These are phyloP conservation scores for Astreopora myriophthalma DNA, from an alignment of 64 coral and sea anemone species.

Conservation along the genomic window DNA sequence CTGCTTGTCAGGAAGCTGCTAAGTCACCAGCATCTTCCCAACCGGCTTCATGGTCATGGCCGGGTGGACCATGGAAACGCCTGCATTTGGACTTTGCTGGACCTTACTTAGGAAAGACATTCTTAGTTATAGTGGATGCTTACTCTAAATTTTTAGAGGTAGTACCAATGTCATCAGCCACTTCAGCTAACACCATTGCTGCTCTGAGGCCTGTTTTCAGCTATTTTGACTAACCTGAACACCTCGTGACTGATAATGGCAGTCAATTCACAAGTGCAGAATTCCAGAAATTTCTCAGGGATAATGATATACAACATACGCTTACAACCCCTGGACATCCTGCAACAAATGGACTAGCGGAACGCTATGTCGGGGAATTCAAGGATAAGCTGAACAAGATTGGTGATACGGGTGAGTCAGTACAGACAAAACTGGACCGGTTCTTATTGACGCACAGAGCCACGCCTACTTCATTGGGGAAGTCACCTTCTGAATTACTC, in stretches of 20 bases:
- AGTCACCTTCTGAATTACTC: too few species aligned
- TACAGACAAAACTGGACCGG: too few species aligned
- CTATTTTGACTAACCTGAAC: slow-evolving; percentile 60
- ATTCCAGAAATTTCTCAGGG: slow-evolving; percentile 47
- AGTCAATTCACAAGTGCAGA: slow-evolving; percentile 42
- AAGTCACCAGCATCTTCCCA: slow-evolving; percentile 16
- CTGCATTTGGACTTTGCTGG: slow-evolving; percentile 65
- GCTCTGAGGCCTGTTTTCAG: slow-evolving; percentile 26
- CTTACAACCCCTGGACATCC: slow-evolving; percentile 49
- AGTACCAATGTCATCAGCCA: slow-evolving; percentile 2
- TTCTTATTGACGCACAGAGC: too few species aligned
- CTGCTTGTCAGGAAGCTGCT: slow-evolving; percentile 35
- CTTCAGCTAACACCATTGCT: slow-evolving; percentile 14
- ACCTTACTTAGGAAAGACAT: slow-evolving; percentile 33
- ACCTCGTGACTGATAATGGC: slow-evolving; percentile 29
- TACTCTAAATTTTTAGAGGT: slow-evolving; percentile 54
- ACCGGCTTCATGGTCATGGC: slow-evolving; percentile 42
- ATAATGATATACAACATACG: slow-evolving; percentile 48
- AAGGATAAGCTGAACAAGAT: too few species aligned
- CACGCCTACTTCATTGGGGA: too few species aligned
- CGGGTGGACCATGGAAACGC: slow-evolving; percentile 42
- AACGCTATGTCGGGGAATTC: not conserved
- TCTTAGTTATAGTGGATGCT: slow-evolving; percentile 59
- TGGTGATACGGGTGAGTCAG: too few species aligned
- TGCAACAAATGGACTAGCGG: slow-evolving; percentile 53